Percentiles rank a stretch among this genome's conserved stretches.
Conservation (phyloP, 2,113 vertebrate genomes). For the Trachemys scripta region DNA sequence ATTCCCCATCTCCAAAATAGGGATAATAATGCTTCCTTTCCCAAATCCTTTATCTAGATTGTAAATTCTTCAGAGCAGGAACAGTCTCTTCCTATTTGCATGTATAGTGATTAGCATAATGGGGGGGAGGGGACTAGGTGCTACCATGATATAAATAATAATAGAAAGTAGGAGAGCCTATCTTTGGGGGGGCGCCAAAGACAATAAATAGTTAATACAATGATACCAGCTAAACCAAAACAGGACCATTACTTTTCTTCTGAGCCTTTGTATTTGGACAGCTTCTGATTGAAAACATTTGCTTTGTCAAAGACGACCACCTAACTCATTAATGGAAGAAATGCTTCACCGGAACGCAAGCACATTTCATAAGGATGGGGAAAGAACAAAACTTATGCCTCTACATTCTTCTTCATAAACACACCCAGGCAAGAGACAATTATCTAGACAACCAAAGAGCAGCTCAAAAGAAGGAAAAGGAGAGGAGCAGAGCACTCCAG, state of each 20-base stretch:
- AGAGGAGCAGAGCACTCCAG: background rate
- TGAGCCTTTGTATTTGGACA: background rate
- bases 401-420: slow-evolving; percentile 5
- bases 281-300: background rate
- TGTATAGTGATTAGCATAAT: background rate
- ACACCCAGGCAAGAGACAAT: background rate
- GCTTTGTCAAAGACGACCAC: background rate
- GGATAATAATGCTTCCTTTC: background rate
- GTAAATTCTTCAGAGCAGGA: background rate
- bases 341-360: background rate
- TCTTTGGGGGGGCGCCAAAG: background rate
- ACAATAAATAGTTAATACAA: background rate
- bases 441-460: background rate
- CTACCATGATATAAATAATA: background rate
- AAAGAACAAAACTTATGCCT: background rate
- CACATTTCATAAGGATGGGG: rapidly evolving
- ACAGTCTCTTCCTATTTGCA: background rate
- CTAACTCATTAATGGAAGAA: background rate
- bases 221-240: background rate
- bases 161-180: background rate
- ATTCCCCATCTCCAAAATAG: background rate
- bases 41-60: background rate
- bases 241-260: background rate
- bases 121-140: background rate
- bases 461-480: background rate